phyloP scores from a whole-genome alignment of 2,888 invertebrate species.

The Drosophila silvestris region DNA sequence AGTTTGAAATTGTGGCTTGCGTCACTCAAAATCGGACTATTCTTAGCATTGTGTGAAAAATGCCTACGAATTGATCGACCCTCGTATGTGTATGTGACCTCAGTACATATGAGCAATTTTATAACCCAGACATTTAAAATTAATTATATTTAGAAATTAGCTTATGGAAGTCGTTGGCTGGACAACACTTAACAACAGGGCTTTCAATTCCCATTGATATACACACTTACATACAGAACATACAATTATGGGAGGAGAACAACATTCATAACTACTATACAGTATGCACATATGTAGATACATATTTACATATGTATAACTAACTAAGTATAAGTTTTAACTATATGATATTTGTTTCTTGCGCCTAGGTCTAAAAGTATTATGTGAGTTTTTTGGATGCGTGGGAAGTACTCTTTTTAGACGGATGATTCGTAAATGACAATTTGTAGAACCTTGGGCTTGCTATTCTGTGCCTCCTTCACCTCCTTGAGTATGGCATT shows the following conservation, averaged over 20 bases:
- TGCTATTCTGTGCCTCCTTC: slow-evolving; percentile 87
- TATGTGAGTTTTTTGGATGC: slow-evolving; percentile 14
- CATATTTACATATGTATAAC: slow-evolving; percentile 1
- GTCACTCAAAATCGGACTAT: not conserved
- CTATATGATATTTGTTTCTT: slow-evolving; percentile 35
- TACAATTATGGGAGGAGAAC: slow-evolving; percentile 3
- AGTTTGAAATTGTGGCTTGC: not conserved
- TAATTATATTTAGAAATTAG: slow-evolving; percentile 43
- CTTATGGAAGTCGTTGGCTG: slow-evolving; percentile 58
- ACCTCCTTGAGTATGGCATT: slow-evolving; percentile 90
- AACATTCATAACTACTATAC: slow-evolving; percentile 12
- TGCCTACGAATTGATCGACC: slow-evolving; percentile 14
- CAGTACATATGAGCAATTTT: slow-evolving; percentile 72
- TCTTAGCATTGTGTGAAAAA: not conserved
- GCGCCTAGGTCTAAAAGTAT: slow-evolving; percentile 36
- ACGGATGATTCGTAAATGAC: slow-evolving; percentile 96
- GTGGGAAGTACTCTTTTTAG: slow-evolving; percentile 85
- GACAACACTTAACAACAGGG: slow-evolving; percentile 23
- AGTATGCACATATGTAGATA: slow-evolving; percentile 12
- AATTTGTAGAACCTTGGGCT: slow-evolving; percentile 90
- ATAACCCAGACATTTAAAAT: slow-evolving; percentile 60
- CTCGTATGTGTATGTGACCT: slow-evolving; percentile 37
- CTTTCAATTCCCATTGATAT: slow-evolving; percentile 14
- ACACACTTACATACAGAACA: slow-evolving; percentile 10
- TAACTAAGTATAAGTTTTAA: slow-evolving; percentile 36